Base-by-base conservation (phyloP, 1,140 invertebrate genomes). In the Drosophila santomea region DNA sequence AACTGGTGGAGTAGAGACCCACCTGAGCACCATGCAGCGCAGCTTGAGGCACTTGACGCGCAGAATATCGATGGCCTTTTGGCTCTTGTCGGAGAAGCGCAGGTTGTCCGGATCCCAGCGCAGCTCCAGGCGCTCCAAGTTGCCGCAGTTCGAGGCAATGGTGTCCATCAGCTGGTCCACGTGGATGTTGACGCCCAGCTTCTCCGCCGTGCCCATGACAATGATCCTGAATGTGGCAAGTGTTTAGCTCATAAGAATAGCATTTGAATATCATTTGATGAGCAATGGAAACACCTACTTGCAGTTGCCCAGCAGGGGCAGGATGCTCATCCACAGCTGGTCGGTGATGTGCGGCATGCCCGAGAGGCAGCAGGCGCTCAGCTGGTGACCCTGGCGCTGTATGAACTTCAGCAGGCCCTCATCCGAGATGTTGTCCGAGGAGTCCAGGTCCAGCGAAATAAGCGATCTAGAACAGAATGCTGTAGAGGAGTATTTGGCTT, bases 311-410 rank as follows among this genome's bases (percentile, higher is more conserved):
- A 99, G 93, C 61, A 97, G 95, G 0, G 97, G 97, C 50, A 99
- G 93, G 36, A 98, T 96, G 75, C 96, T 96, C 92, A 97, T 96
- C 98, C 98, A 99, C 48, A 99, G 95, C 90, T 98, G 97, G 93
- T 99, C 99, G 1, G 98, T 98, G 75, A 99, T 97, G 91, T 99
- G 98, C 1, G 98, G 96, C 96, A 99, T 99, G 35, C 99, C 99
- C 43, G 97, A 97, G 1, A 99, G 93, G 62, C 96, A 95, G 17
- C 99, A 94, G 0, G 97, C 99, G 91, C 94, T 95, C 11, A 99
- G 93, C 92, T 98, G 97, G 68, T 95, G 94, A 1, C 98, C 99
- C 93, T 98, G 95, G 45, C 96, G 95, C 45, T 96, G 97, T 28
- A 99, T 93, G 92, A 99, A 98, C 89, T 98, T 97, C 71, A 97